Conservation (phyloP, 2,113 vertebrate species). For the Melozone crissalis region DNA sequence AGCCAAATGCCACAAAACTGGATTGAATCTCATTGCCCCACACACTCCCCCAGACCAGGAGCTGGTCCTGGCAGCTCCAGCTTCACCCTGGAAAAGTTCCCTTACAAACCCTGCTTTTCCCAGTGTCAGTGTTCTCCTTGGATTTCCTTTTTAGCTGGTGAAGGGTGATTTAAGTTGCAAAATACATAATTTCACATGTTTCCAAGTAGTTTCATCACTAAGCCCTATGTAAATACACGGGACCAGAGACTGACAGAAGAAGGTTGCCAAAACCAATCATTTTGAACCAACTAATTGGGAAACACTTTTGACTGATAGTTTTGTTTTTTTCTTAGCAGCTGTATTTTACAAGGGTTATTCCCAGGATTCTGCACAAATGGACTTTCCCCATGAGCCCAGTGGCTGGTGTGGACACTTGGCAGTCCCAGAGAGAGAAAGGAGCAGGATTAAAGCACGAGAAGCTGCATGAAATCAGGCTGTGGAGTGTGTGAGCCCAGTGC, state of each 20-base stretch:
- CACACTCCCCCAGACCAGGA: neutral
- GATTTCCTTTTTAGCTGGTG: neutral
- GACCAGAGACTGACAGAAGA: neutral
- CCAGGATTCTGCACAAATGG: neutral
- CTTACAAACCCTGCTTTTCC: neutral
- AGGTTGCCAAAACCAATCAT: neutral
- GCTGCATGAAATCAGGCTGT: neutral
- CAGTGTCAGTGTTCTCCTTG: neutral
- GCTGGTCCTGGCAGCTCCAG: neutral
- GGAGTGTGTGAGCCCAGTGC: neutral
- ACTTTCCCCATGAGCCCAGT: neutral
- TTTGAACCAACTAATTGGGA: neutral
- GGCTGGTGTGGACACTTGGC: neutral
- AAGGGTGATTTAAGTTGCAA: neutral
- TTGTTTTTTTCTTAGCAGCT: neutral
- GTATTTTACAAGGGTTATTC: neutral
- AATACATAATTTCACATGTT: neutral
- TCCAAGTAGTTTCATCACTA: neutral
- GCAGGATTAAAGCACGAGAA: neutral
- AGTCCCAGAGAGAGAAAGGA: neutral
- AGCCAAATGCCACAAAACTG: neutral
- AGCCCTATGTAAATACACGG: neutral
- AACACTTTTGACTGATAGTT: neutral
- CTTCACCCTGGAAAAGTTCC: neutral
- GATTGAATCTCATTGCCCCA: slow-evolving; percentile 1